Base-by-base conservation (phyloP, 2,888 invertebrate genomes). In the Chesias legatella region DNA sequence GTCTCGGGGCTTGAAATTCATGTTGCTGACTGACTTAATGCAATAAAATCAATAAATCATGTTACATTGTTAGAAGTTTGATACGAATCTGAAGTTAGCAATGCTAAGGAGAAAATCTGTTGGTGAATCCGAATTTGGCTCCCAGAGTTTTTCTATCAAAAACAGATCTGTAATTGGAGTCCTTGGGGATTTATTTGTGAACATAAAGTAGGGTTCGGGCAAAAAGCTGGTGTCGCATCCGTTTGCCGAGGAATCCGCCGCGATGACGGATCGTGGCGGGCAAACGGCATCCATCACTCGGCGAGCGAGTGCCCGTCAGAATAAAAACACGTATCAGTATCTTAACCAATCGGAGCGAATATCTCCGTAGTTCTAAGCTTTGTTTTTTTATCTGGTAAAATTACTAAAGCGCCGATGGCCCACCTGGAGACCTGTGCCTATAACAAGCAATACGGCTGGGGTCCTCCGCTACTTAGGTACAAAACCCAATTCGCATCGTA, bases 221-320 rank as follows among this genome's bases (percentile, higher is more conserved):
- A 61, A 67, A 62, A 60, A 65, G 56, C 57, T 53, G 50, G 58
- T 46, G 43, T 53, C 55, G 54, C 56, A 58, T 67, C 56, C 64
- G 61, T 55, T 56, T 39, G 37, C 34, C 39, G 41, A 35, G 53
- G 56, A 54, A 66, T 67, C 65, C 58, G 53, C 47, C 35, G 45
- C 43, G 61, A 68, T 68, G 70, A 70, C 56, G 58, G 65, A 70
- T 69, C 53, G 56, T 44, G 47, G 48, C 43, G 46, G 53, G 60
- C 40, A 43, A 48, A 29, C 45, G 44, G 51, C 60, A 72, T 73
- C 73, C 60, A 73, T 73, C 73, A 71, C 54, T 24, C 22, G 30
- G 22, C 33, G 43, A 36, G 50, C 37, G 46, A 40, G 35, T 37
- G 47, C 44, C 34, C 28, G 36, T 27, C 29, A 33, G 37, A 52